Evolutionary conservation across 2,113 vertebrate species (phyloP).

Genomic region (Nibea albiflora): DNA sequence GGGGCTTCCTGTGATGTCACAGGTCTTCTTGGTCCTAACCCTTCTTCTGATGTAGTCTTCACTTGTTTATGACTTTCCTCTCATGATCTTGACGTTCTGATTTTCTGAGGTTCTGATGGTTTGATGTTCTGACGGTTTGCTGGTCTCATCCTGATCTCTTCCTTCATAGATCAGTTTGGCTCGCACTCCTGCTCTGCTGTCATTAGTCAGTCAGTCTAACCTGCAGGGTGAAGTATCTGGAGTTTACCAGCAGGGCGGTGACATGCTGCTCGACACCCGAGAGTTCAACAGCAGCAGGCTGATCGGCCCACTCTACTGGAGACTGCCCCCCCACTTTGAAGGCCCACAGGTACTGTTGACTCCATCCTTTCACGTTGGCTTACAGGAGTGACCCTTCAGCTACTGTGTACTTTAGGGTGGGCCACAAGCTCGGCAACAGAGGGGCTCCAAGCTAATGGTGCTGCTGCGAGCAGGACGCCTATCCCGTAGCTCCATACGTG

Average conservation of each 20-base stretch:
- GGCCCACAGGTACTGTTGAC: constrained; percentile 85
- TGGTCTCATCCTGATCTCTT: too few species aligned
- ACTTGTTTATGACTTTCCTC: too few species aligned
- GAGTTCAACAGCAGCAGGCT: constrained; percentile 78
- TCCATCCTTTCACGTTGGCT: not conserved
- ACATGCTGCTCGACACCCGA: constrained; percentile 86
- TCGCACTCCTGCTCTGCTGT: constrained; percentile 53
- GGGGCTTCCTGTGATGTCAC: too few species aligned
- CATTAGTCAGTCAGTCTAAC: constrained; percentile 88
- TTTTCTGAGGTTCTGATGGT: too few species aligned
- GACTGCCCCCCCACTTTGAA: constrained; percentile 86
- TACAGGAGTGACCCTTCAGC: not conserved
- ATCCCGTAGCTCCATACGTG: too few species aligned
- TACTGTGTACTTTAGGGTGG: not conserved
- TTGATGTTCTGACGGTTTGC: too few species aligned
- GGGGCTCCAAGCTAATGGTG: too few species aligned
- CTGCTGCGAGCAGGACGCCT: too few species aligned
- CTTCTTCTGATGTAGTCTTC: too few species aligned
- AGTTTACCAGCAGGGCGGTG: constrained; percentile 85
- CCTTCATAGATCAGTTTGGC: constrained; percentile 36
- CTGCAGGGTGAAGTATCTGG: constrained; percentile 86
- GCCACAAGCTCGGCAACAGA: too few species aligned
- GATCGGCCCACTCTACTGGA: constrained; percentile 90
- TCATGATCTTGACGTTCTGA: too few species aligned
- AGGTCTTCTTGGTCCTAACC: too few species aligned